Conservation (phyloP, 1,140 invertebrate genomes). For the Diplogasteroides magnus region DNA sequence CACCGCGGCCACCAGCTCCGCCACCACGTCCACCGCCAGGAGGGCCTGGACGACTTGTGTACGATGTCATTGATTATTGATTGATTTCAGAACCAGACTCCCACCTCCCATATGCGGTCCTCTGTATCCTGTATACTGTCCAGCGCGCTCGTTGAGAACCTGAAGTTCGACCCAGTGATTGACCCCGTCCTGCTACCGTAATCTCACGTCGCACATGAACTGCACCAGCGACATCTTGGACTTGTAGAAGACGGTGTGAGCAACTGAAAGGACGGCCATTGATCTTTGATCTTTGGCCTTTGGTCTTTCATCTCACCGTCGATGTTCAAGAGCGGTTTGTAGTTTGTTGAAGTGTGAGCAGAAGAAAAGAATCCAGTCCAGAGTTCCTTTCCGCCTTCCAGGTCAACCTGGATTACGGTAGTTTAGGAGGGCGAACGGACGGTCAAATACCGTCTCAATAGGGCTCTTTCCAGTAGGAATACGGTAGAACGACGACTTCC, state of each 20-base stretch:
- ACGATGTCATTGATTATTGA: too few species aligned
- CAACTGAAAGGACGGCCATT: constrained; percentile 27
- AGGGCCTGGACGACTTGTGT: constrained; percentile 2
- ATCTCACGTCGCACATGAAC: constrained; percentile 46
- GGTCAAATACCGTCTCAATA: constrained; percentile 21
- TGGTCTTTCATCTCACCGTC: constrained; percentile 25
- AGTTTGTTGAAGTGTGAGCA: constrained; percentile 37
- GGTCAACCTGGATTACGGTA: constrained; percentile 16
- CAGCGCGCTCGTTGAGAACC: constrained; percentile 10
- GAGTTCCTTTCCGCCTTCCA: constrained; percentile 45
- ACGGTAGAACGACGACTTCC: constrained; percentile 44
- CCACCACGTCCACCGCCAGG: constrained; percentile 12
- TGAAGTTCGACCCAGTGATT: background rate
- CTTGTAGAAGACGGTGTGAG: constrained; percentile 48
- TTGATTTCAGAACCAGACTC: background rate
- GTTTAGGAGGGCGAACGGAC: background rate
- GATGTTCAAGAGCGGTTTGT: constrained; percentile 37
- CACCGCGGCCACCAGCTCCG: constrained; percentile 2
- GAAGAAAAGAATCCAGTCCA: constrained; percentile 46
- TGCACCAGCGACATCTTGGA: constrained; percentile 30
- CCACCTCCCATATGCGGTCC: constrained; percentile 4
- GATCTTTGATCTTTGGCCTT: background rate
- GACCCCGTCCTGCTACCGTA: constrained; percentile 20
- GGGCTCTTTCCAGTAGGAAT: constrained; percentile 27
- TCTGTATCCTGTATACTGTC: background rate